Evolutionary conservation across 2,113 vertebrate genomes (phyloP).

Genomic region (Muntiacus reevesi): DNA sequence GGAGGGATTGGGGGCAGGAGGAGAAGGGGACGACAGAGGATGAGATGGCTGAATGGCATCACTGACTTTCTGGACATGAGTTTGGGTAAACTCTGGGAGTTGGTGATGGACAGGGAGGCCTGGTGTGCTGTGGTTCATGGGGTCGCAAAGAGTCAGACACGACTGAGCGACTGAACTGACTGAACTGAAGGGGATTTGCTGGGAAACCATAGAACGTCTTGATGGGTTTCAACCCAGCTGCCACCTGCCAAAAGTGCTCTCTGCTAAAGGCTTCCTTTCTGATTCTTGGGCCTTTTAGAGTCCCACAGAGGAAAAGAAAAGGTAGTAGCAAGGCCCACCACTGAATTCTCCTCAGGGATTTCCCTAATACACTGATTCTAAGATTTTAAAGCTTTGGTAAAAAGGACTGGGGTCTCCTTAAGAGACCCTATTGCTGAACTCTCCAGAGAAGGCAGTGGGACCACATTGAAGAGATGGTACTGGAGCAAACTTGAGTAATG

Average conservation of each 20-base stretch:
- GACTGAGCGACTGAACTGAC: too few species aligned
- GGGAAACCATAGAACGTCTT: background rate
- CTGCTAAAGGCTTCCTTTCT: background rate
- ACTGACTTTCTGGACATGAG: too few species aligned
- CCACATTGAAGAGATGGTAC: accelerated
- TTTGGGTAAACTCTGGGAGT: too few species aligned
- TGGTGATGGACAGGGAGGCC: too few species aligned
- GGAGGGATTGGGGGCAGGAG: too few species aligned
- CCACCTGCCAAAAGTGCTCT: background rate
- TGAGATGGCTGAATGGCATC: too few species aligned
- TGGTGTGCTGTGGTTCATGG: too few species aligned
- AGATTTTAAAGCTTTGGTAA: background rate
- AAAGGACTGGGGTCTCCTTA: background rate
- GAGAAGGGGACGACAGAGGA: too few species aligned
- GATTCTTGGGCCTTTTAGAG: background rate
- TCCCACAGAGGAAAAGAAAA: background rate
- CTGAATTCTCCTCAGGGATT: background rate
- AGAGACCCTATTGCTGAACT: background rate
- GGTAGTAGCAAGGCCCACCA: background rate
- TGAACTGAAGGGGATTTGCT: background rate
- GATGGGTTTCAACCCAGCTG: background rate
- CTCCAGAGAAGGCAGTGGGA: background rate
- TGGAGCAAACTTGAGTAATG: background rate
- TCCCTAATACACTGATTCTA: background rate
- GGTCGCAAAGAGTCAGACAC: too few species aligned